Base-by-base conservation (phyloP, 2,113 vertebrate genomes). In the Spea bombifrons region DNA sequence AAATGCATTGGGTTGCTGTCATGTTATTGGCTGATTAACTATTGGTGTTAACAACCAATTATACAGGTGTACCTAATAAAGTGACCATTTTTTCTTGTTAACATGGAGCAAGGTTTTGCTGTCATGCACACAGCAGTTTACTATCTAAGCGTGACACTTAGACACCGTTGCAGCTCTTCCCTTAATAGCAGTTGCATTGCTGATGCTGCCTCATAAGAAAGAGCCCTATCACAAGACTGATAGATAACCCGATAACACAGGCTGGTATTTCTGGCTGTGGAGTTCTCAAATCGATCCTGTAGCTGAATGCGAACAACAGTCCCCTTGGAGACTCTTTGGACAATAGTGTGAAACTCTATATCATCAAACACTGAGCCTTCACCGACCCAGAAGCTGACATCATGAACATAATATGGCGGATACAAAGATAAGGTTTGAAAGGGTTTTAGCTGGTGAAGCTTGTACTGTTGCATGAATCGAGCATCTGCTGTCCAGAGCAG, bases 341-440 rank as follows among this genome's bases (percentile, higher is more conserved):
- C 94, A 43, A 93, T 45, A 0, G 87, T 88, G 63, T 96, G 92
- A 80, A 98, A 94, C 78, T 91, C 91, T 12, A 89, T 78, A 74
- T 97, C 94, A 50, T 94, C 88, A 66, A 93, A 93, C 1, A 71
- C 84, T 30, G 84, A 71, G 3, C 84, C 79, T 0, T 90, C 86
- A 15, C 94, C 91, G 44, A 96, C 76, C 97, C 97, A 98, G 85
- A 98, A 98, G 86, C 97, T 98, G 88, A 98, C 80, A 52, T 98
- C 96, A 5, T 98, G 96, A 46, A 76, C 83, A 2, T 96, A 95
- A 72, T 85, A 86, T 8, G 95, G 93, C 0, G 97, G 93, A 73
- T 93, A 93, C 16, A 98, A 85, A 8, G 93, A 97, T 78, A 95
- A 95, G 0, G 72, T 86, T 45, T 73, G 82, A 85, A 96, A 96